A percentile compares a stretch with the other conserved stretches of the same genome.
These are phyloP conservation scores for Coremacera marginata DNA, from an alignment of 2,888 invertebrate genomes.

Conservation along the genomic window DNA sequence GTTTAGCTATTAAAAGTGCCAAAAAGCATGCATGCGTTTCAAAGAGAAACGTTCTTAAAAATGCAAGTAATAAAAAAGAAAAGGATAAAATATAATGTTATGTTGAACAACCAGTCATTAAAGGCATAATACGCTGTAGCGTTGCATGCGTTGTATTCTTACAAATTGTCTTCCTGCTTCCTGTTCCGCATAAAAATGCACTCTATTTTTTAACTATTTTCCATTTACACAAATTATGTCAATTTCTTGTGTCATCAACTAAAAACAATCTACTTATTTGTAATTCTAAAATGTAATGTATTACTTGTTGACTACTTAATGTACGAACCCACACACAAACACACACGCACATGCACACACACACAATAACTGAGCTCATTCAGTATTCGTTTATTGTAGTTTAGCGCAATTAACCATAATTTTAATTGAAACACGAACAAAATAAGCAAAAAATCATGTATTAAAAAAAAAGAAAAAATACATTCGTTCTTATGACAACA, in stretches of 20 bases:
- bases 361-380: conserved; percentile 16
- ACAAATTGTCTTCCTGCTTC: background rate
- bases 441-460: conserved; percentile 8
- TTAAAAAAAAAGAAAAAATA: conserved; percentile 24
- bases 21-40: conserved; percentile 3
- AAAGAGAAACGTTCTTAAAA: background rate
- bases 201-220: background rate
- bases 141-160: background rate
- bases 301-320: background rate
- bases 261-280: conserved; percentile 6
- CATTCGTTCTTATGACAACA: conserved; percentile 54
- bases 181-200: background rate
- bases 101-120: conserved; percentile 59
- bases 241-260: conserved; percentile 15
- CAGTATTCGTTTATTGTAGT: conserved; percentile 25
- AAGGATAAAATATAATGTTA: conserved; percentile 52
- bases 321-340: too few relatives aligned
- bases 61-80: background rate
- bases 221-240: background rate
- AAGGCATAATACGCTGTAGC: background rate
- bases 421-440: conserved; percentile 14
- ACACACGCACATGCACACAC: background rate
- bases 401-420: conserved; percentile 8
- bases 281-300: background rate
- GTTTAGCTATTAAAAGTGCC: conserved; percentile 31